A percentile compares a stretch with the other conserved stretches of the same genome.
Conservation (phyloP, 2,113 vertebrate species). For the Brienomyrus longianalis region DNA sequence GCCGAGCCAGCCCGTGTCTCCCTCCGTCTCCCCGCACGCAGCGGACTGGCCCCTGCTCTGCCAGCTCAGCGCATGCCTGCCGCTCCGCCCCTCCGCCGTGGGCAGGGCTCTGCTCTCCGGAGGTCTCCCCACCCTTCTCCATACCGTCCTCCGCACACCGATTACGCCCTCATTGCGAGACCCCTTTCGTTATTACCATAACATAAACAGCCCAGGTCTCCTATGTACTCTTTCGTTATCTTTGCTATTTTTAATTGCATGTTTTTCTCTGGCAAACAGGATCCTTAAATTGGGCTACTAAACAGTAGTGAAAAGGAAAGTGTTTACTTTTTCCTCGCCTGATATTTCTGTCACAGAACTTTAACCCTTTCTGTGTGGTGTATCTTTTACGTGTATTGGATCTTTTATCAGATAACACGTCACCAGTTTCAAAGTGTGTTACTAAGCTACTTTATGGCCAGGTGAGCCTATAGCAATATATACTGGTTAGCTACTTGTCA, state of each 20-base stretch:
- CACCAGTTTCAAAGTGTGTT: background rate
- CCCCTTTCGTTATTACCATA: background rate
- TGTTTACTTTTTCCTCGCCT: conserved; percentile 6
- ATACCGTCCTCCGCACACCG: background rate
- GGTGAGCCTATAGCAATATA: background rate
- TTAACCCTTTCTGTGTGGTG: background rate
- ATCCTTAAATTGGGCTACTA: background rate
- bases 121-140: conserved; percentile 20
- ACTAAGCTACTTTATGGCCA: background rate
- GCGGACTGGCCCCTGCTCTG: conserved; percentile 60
- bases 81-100: conserved; percentile 63
- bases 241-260: background rate
- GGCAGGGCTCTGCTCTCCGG: conserved; percentile 54
- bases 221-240: background rate
- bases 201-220: background rate
- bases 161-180: conserved; percentile 4
- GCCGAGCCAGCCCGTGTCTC: conserved; percentile 61
- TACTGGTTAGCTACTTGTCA: background rate
- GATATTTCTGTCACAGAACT: background rate
- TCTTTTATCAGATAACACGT: background rate
- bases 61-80: conserved; percentile 70
- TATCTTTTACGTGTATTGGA: background rate
- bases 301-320: background rate
- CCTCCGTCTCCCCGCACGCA: conserved; percentile 33
- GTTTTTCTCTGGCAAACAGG: background rate